Percentiles rank a stretch among this genome's conserved stretches.
Evolutionary conservation across 1,140 invertebrate species (phyloP).

Genomic region (Drosophila ambigua): DNA sequence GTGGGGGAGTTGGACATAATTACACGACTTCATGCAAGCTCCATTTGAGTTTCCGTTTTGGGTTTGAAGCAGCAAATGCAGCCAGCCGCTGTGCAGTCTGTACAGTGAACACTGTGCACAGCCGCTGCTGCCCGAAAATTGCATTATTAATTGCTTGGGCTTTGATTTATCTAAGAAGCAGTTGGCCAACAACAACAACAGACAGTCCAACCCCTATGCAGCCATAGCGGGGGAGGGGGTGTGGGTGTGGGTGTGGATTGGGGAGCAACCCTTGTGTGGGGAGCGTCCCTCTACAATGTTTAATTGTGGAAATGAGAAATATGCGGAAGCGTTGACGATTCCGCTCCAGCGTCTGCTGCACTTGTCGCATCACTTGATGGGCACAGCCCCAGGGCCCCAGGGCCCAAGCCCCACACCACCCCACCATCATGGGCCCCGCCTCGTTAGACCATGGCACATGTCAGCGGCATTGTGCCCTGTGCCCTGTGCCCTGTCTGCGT

Average conservation of each 20-base stretch:
- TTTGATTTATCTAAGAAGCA: conserved; percentile 76
- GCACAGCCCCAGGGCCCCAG: conserved; percentile 26
- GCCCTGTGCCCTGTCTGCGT: conserved; percentile 23
- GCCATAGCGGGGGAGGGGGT: neutral
- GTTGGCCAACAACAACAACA: conserved; percentile 2
- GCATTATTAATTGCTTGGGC: conserved; percentile 73
- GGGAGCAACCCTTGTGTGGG: conserved; percentile 44
- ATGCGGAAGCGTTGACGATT: conserved; percentile 81
- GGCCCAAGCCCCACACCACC: conserved; percentile 10
- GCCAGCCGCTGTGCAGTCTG: conserved; percentile 22
- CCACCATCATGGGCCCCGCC: conserved; percentile 6
- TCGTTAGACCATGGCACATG: conserved; percentile 47
- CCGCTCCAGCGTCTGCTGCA: conserved; percentile 71
- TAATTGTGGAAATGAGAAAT: conserved; percentile 83
- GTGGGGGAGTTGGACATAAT: conserved; percentile 54
- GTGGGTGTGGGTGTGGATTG: too few species aligned
- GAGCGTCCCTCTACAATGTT: conserved; percentile 70
- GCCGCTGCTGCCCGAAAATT: conserved; percentile 16
- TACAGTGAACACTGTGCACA: too few species aligned
- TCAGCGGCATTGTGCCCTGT: conserved; percentile 58
- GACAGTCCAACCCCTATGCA: neutral
- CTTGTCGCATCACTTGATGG: conserved; percentile 81
- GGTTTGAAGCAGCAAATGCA: conserved; percentile 40
- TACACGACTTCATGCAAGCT: conserved; percentile 66
- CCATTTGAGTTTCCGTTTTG: conserved; percentile 71